Evolutionary conservation across 2,113 vertebrate species (phyloP).

Genomic region (Xenus cinereus): DNA sequence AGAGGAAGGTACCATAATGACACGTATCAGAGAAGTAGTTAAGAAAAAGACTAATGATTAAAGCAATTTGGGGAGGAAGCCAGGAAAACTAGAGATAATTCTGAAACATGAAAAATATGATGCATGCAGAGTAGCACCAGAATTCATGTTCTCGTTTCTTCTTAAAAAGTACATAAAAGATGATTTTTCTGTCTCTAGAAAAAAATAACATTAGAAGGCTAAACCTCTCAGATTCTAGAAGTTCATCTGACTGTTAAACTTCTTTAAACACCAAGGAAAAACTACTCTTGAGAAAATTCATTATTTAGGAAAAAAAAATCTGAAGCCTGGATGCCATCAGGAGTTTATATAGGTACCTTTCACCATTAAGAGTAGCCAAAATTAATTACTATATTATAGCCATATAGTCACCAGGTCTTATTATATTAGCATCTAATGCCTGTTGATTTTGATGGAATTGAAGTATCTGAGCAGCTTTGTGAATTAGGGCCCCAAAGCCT

Average conservation of each 20-base stretch:
- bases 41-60: conserved; percentile 32
- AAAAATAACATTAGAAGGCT: not conserved
- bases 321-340: not conserved
- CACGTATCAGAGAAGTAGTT: not conserved
- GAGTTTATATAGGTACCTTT: not conserved
- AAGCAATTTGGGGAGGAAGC: conserved; percentile 8
- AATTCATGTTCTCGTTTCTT: not conserved
- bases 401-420: not conserved
- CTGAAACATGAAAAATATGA: not conserved
- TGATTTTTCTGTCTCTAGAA: not conserved
- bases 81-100: conserved; percentile 35
- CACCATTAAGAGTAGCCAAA: not conserved
- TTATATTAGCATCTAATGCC: not conserved
- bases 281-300: not conserved
- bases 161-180: not conserved
- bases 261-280: not conserved
- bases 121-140: not conserved
- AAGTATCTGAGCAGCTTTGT: not conserved
- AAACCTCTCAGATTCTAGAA: not conserved
- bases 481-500: not conserved
- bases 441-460: not conserved
- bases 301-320: not conserved
- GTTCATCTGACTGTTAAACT: not conserved
- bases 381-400: not conserved
- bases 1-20: not conserved